These are phyloP conservation scores for Sciurus niger DNA, from an alignment of 2,113 vertebrate genomes.

Conservation along the genomic window DNA sequence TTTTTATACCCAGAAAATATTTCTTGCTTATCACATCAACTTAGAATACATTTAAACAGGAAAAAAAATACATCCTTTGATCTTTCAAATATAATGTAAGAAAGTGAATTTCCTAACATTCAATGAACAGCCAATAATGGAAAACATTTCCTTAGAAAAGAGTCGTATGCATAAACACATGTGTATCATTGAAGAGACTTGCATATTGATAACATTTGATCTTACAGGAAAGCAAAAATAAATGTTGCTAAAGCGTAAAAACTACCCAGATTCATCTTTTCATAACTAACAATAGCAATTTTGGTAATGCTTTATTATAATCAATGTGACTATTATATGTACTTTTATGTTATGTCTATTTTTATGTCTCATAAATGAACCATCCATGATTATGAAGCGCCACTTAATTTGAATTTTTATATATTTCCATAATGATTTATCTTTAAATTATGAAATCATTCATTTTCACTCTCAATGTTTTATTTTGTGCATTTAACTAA, in stretches of 20 bases:
- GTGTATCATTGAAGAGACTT: background rate
- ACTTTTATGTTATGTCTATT: conserved; percentile 10
- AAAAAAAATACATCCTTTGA: conserved; percentile 10
- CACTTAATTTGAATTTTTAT: conserved; percentile 1
- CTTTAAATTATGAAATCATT: conserved; percentile 12
- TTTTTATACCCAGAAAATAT: background rate
- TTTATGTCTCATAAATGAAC: background rate
- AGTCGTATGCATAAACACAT: background rate
- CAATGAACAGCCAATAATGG: conserved; percentile 19
- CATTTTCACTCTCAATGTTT: background rate
- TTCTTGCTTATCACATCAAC: background rate
- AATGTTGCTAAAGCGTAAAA: background rate
- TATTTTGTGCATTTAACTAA: background rate
- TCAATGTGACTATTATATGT: background rate
- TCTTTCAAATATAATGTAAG: conserved; percentile 15
- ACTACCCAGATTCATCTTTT: background rate
- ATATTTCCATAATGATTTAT: background rate
- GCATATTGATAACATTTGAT: background rate
- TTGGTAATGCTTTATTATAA: conserved; percentile 33
- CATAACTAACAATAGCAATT: conserved; percentile 14
- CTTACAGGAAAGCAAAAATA: conserved; percentile 4
- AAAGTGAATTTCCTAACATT: background rate
- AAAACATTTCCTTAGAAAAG: conserved; percentile 68
- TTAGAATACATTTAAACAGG: background rate
- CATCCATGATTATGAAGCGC: background rate